Evolutionary conservation across 1,140 invertebrate species (phyloP).

Genomic region (Tetragonula clypearis): DNA sequence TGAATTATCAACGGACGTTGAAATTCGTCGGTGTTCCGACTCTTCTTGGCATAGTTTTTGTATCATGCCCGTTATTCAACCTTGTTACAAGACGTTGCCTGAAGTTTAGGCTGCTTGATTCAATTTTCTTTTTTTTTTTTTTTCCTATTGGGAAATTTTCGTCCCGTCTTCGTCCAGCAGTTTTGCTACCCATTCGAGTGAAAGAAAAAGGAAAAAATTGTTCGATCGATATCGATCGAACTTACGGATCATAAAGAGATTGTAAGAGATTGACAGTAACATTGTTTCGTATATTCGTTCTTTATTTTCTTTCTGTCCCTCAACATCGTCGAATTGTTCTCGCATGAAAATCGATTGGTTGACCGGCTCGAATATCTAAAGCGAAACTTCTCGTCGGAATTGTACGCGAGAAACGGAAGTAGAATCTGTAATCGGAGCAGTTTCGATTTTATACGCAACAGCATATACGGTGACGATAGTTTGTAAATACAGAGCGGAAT

Average conservation of each 20-base stretch:
- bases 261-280: background rate
- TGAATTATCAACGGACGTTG: background rate
- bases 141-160: background rate
- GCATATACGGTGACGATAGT: background rate
- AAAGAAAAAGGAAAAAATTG: too few relatives aligned
- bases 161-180: background rate
- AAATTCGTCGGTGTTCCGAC: background rate
- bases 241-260: background rate
- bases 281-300: background rate
- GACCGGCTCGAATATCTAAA: background rate
- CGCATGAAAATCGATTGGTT: background rate
- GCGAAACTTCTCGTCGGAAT: background rate
- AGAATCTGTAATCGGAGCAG: background rate
- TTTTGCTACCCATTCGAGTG: background rate
- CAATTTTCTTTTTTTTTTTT: background rate
- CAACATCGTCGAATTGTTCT: background rate
- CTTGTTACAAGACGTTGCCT: conserved; percentile 21
- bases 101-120: background rate
- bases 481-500: conserved; percentile 31
- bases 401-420: background rate
- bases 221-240: background rate
- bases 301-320: background rate
- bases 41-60: conserved; percentile 41
- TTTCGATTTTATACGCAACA: conserved; percentile 17
- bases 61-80: conserved; percentile 41